phyloP scores from a whole-genome alignment of 1,140 invertebrate species.

The Papilio dardanus region DNA sequence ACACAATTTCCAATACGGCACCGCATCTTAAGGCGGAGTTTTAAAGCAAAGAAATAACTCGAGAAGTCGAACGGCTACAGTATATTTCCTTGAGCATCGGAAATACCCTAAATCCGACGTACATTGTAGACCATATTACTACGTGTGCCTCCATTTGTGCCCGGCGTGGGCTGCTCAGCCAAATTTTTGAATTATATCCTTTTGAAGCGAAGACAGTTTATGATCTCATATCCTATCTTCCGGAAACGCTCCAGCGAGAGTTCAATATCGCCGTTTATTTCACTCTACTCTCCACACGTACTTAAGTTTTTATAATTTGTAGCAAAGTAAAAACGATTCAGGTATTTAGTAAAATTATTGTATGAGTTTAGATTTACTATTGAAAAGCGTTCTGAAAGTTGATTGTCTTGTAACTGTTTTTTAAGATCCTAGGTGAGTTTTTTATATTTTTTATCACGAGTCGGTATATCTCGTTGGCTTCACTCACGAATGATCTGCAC shows the following conservation, averaged over 20 bases:
- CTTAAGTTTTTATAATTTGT: conserved; percentile 47
- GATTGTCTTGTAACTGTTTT: neutral
- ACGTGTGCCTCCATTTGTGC: conserved; percentile 59
- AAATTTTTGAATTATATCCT: conserved; percentile 75
- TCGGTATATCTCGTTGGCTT: neutral
- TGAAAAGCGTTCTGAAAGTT: neutral
- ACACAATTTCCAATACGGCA: conserved; percentile 24
- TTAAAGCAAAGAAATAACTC: conserved; percentile 39
- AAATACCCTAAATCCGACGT: conserved; percentile 68
- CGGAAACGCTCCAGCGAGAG: conserved; percentile 60
- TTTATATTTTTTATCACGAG: neutral
- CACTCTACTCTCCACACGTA: conserved; percentile 54
- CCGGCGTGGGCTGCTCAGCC: conserved; percentile 58
- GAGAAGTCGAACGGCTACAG: conserved; percentile 51
- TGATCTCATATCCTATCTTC: conserved; percentile 65
- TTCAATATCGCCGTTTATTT: conserved; percentile 66
- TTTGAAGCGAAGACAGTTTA: conserved; percentile 74
- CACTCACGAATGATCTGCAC: neutral
- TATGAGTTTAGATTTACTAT: neutral
- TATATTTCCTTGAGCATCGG: conserved; percentile 61
- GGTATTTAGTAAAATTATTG: no score
- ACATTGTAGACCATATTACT: conserved; percentile 67
- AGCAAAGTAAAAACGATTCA: no score
- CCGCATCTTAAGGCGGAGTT: conserved; percentile 30
- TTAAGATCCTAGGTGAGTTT: neutral